Evolutionary conservation across 2,113 vertebrate species (phyloP), one percentile per base, ranked within the genome.

Genomic region (Aldabrachelys gigantea): DNA sequence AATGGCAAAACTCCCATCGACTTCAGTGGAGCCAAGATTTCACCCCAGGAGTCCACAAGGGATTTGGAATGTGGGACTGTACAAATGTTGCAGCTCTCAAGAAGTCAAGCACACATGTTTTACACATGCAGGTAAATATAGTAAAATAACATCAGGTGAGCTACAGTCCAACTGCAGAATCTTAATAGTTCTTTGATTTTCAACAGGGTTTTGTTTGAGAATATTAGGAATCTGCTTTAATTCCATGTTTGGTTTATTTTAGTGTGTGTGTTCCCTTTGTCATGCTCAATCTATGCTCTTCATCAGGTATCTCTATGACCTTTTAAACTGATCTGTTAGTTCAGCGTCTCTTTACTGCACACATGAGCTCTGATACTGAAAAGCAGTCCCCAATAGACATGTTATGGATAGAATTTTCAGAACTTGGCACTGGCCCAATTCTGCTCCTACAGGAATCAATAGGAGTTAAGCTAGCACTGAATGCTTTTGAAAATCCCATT

Each of bases 391-490:
- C 85, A 82, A 44, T 57, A 76, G 35, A 38, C 11, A 44, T 57
- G 6, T 22, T 1, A 1, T 22, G 27, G 57, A 47, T 10, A 82
- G 38, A 14, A 8, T 47, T 62, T 57, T n/a, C 47, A 6, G 16
- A 0, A 5, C 52, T 4, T 21, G 3, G 21, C 6, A 65, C 91
- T 53, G 79, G 65, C 89, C 72, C 0, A 0, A 0, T 8, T 6
- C 72, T 47, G 44, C 16, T 85, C 41, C 47, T 56, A 6, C 47
- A 0, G 0, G 54, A 50, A 76, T 69, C 59, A 38, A 50, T 17
- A 0, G 4, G n/a, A 1, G 0, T 31, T 9, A 13, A 52, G 49
- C 82, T 84, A 8, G 86, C 91, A 56, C 54, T 1, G 0, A 4
- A 47, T 17, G 85, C 78, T 76, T 83, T 22, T 59, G 14, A 35